phyloP scores from a whole-genome alignment of 2,888 invertebrate species.

The Amphipoea oculea region DNA sequence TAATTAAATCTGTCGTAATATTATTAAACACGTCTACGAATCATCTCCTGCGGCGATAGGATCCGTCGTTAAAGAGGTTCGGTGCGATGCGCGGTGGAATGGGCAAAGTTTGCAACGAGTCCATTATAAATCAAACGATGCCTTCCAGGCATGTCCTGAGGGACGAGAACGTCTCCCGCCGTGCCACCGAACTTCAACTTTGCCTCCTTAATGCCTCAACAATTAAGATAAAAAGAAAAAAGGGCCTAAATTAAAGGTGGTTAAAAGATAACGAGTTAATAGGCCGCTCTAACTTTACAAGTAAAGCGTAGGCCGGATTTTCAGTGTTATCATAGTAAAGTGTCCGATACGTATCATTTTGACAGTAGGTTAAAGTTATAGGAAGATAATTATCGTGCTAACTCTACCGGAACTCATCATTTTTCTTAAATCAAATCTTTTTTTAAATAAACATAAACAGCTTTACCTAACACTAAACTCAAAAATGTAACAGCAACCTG shows the following conservation, averaged over 20 bases:
- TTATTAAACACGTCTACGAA: slow-evolving; percentile 90
- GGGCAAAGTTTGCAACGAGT: slow-evolving; percentile 90
- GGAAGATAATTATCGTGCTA: neutral
- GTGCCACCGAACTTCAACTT: slow-evolving; percentile 88
- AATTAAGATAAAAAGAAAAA: slow-evolving; percentile 91
- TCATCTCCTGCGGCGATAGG: slow-evolving; percentile 89
- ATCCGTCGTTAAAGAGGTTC: slow-evolving; percentile 89
- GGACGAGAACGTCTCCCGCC: slow-evolving; percentile 87
- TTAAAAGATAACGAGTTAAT: slow-evolving; percentile 90
- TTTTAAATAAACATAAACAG: slow-evolving; percentile 49
- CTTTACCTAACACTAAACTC: slow-evolving; percentile 35
- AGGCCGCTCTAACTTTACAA: slow-evolving; percentile 82
- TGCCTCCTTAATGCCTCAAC: slow-evolving; percentile 89
- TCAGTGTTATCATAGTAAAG: slow-evolving; percentile 26
- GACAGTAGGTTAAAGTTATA: neutral
- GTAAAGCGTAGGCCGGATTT: slow-evolving; percentile 64
- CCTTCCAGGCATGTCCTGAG: slow-evolving; percentile 89
- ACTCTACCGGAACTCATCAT: neutral
- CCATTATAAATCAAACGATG: slow-evolving; percentile 91
- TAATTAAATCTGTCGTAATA: slow-evolving; percentile 91
- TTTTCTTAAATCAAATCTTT: slow-evolving; percentile 1
- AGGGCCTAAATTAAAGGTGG: slow-evolving; percentile 90
- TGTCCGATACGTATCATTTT: slow-evolving; percentile 21
- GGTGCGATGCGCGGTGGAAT: slow-evolving; percentile 86
- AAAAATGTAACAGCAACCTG: slow-evolving; percentile 58